Evolutionary conservation across 1,140 invertebrate species (phyloP), one percentile per base, ranked within the genome.

Genomic region (Cydia splendana): DNA sequence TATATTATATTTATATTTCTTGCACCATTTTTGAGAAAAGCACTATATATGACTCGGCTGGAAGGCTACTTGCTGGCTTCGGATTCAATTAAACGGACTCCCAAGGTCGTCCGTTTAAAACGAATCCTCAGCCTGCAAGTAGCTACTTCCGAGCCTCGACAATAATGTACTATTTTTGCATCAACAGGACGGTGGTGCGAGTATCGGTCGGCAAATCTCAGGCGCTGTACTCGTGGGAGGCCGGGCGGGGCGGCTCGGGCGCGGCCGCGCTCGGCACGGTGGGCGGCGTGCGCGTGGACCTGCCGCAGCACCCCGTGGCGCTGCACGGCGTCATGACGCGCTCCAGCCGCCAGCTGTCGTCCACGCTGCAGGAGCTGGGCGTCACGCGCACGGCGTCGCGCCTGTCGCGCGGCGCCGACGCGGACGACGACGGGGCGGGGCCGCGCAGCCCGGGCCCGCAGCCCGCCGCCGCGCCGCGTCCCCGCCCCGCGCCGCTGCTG

Each of bases 321-420:
- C 93, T 99, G 75, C 98, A 99, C 89, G 98, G 98, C 71, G 99
- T 99, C 97, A 98, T 99, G 96, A 98, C 98, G 0, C 94, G 98
- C 82, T 97, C 98, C 62, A 98, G 97, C 75, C 97, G 98, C 84
- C 97, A 99, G 86, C 94, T 99, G 3, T 98, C 97, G 13, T 98
- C 96, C n/a, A 98, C 98, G 12, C 13, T 13, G 7, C 65, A 89
- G 87, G 88, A 90, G 65, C 73, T 90, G 53, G 88, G 88, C 30
- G 97, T 97, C 0, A 96, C 96, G 10, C 94, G 97, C 81, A 96
- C 96, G 2, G 95, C 96, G 0, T 96, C 96, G 53, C 94, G 97
- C 51, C 94, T 97, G 81, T 96, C 96, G 0, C 87, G 87, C 57
- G 79, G 79, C 0, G 67, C 76, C 0, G 77, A 75, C 78, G 76